Percentiles rank a stretch among this genome's conserved stretches.
Evolutionary conservation across 2,888 invertebrate species (phyloP).

Genomic region (Dioctria rufipes): DNA sequence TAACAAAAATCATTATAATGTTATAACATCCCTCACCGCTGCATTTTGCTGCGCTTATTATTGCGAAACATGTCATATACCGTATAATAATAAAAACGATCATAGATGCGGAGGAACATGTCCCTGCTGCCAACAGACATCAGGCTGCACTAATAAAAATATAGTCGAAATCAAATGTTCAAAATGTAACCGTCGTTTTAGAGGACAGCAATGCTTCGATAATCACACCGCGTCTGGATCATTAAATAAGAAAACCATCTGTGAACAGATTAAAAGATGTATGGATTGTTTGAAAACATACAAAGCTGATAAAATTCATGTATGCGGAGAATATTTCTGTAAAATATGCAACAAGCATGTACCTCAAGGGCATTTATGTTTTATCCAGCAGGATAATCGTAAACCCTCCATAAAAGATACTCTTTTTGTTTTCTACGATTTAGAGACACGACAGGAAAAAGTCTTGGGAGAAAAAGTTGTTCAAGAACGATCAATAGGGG

Average conservation of each 20-base stretch:
- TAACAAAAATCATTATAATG: no score
- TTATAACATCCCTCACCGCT: no score
- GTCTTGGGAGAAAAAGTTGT: conserved; percentile 4
- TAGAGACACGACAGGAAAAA: conserved; percentile 38
- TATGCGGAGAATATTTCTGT: conserved; percentile 45
- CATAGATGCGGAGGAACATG: no score
- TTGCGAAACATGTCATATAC: no score
- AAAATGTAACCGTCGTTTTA: conserved; percentile 10
- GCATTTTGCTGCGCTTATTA: no score
- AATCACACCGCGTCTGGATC: conserved; percentile 15
- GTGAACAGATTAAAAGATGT: conserved; percentile 13
- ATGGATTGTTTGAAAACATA: conserved; percentile 21
- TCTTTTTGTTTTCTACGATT: conserved; percentile 44
- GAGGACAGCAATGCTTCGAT: conserved; percentile 15
- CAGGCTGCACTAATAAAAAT: no score
- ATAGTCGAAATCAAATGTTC: no score
- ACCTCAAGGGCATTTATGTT: conserved; percentile 14
- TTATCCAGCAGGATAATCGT: conserved; percentile 31
- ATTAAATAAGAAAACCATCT: conserved; percentile 10
- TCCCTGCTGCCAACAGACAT: no score
- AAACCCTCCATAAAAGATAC: conserved; percentile 9
- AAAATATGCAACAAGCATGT: conserved; percentile 30
- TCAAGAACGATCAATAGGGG: not conserved
- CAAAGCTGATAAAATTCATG: not conserved
- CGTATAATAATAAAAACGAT: no score